These are phyloP conservation scores for Malurus alboscapulatus DNA, from an alignment of 2,113 vertebrate species.

Conservation along the genomic window DNA sequence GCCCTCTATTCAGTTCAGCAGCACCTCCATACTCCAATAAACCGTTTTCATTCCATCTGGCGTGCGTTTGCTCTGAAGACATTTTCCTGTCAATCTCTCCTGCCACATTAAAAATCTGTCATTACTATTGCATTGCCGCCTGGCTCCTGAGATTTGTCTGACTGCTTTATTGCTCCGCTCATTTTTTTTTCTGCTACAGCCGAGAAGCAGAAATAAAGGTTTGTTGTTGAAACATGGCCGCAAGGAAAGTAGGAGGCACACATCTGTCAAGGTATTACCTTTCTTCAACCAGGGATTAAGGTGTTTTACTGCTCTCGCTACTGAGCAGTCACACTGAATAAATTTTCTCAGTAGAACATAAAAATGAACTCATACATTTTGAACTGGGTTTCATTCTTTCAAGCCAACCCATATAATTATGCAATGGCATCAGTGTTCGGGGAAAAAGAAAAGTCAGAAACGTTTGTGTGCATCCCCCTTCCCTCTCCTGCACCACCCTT, in stretches of 20 bases:
- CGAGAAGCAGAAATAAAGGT: constrained; percentile 83
- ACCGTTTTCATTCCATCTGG: constrained; percentile 99
- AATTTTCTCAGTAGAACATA: constrained; percentile 83
- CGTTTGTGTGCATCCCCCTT: constrained; percentile 28
- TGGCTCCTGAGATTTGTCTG: constrained; percentile 90
- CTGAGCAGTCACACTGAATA: constrained; percentile 85
- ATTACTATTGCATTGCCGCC: constrained; percentile 81
- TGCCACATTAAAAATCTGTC: constrained; percentile 91
- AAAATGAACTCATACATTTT: constrained; percentile 82
- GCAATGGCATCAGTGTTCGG: constrained; percentile 56
- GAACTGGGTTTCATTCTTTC: constrained; percentile 76
- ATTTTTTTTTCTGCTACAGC: constrained; percentile 79
- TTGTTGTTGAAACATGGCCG: constrained; percentile 86
- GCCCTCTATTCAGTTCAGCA: constrained; percentile 71
- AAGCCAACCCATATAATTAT: constrained; percentile 75
- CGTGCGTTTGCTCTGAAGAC: constrained; percentile 92
- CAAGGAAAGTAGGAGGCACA: constrained; percentile 88
- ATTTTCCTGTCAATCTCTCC: constrained; percentile 94
- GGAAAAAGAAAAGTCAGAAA: constrained; percentile 48
- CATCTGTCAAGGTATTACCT: constrained; percentile 96
- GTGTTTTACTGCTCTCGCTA: constrained; percentile 83
- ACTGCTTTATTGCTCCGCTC: constrained; percentile 84
- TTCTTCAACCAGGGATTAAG: constrained; percentile 90
- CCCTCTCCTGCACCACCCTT: constrained; percentile 16
- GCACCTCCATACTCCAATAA: constrained; percentile 90